These are phyloP conservation scores for Tachycineta bicolor DNA, from an alignment of 2,113 vertebrate genomes.

Conservation along the genomic window DNA sequence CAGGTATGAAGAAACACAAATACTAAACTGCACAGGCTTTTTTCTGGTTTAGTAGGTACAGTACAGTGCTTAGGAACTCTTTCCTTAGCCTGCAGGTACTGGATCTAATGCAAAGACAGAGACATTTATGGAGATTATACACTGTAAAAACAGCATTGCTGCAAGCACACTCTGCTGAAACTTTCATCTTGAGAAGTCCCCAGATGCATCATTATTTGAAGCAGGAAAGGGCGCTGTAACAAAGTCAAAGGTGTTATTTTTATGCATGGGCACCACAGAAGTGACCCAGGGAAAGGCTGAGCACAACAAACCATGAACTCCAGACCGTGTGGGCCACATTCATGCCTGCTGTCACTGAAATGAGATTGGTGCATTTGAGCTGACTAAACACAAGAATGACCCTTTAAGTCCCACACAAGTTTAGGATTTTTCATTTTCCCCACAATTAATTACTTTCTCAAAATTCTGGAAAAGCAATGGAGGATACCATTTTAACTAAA, in stretches of 20 bases:
- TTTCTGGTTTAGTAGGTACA: background rate
- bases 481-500: accelerated
- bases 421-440: background rate
- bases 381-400: background rate
- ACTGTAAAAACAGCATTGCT: background rate
- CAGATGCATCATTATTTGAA: background rate
- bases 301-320: background rate
- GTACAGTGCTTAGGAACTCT: background rate
- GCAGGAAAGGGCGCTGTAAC: background rate
- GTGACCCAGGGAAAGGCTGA: background rate
- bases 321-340: background rate
- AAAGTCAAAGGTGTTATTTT: background rate
- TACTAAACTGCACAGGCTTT: background rate
- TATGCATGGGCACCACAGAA: background rate
- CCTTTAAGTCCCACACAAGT: background rate
- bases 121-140: background rate
- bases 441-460: background rate
- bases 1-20: background rate
- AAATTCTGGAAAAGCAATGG: background rate
- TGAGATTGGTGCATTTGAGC: background rate
- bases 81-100: background rate
- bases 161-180: background rate
- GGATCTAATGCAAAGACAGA: background rate
- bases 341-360: background rate
- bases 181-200: background rate